Conservation (phyloP, 2,888 invertebrate species). For the Chrysolina haemoptera region DNA sequence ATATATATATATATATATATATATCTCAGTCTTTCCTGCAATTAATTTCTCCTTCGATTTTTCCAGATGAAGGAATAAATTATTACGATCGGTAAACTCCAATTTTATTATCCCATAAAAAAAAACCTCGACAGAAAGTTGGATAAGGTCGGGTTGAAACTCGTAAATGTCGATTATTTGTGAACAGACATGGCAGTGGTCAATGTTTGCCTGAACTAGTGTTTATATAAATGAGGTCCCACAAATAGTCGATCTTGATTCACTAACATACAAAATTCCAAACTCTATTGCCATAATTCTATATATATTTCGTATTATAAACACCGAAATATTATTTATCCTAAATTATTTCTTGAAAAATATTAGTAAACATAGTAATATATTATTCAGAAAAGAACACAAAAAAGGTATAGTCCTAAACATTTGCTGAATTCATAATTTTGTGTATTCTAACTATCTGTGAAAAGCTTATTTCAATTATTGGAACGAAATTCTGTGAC, state of each 20-base stretch:
- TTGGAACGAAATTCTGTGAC: too few species aligned
- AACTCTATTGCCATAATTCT: not conserved
- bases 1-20: too few species aligned
- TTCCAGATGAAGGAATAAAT: too few species aligned
- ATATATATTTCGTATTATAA: conserved; percentile 9
- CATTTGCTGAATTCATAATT: too few species aligned
- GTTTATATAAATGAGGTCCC: conserved; percentile 3
- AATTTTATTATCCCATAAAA: not conserved
- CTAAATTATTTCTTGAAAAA: not conserved
- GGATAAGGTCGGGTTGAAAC: not conserved
- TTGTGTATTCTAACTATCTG: too few species aligned
- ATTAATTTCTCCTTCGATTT: too few species aligned
- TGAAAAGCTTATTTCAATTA: too few species aligned
- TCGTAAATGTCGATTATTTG: not conserved
- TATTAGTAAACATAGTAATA: conserved; percentile 5
- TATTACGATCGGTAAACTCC: not conserved
- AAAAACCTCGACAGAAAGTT: not conserved
- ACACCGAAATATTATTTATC: not conserved
- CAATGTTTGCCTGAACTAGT: not conserved
- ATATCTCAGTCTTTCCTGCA: too few species aligned
- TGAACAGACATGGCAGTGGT: conserved; percentile 1
- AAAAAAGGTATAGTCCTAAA: too few species aligned
- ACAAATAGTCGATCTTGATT: conserved; percentile 5
- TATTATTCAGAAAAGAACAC: not conserved
- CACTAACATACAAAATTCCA: not conserved